Conservation (phyloP, 2,888 invertebrate genomes). For the Aphrophora alni region DNA sequence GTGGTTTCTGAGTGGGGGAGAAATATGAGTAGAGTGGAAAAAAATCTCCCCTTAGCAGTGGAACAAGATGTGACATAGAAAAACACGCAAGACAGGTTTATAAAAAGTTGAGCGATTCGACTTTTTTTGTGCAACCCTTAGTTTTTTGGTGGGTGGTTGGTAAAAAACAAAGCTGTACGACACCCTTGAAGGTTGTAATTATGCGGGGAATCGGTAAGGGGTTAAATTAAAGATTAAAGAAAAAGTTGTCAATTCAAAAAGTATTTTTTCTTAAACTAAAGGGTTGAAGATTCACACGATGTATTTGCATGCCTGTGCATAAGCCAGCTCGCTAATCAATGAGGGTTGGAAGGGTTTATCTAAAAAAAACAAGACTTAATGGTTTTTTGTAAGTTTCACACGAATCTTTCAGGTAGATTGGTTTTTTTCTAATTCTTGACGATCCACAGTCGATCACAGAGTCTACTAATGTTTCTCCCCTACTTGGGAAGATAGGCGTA, state of each 20-base stretch:
- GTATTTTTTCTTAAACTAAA: neutral
- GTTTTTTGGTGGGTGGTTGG: neutral
- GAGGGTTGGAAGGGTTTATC: neutral
- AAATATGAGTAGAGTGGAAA: no score
- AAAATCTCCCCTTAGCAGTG: neutral
- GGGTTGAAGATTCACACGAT: neutral
- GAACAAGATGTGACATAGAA: neutral
- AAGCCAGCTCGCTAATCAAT: neutral
- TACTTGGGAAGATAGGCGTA: neutral
- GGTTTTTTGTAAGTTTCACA: neutral
- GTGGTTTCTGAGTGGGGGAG: conserved; percentile 6
- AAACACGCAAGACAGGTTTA: neutral
- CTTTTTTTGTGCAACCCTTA: neutral
- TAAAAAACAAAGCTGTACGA: neutral
- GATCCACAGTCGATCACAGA: no score
- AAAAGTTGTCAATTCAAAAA: neutral
- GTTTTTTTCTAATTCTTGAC: neutral
- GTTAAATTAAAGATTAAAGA: neutral
- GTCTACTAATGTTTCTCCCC: no score
- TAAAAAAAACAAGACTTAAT: neutral
- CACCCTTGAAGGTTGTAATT: neutral
- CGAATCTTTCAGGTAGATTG: neutral
- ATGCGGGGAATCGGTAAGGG: neutral
- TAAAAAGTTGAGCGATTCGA: neutral
- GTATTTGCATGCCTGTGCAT: neutral